Conservation (phyloP, 2,113 vertebrate species). For the Trinectes maculatus region DNA sequence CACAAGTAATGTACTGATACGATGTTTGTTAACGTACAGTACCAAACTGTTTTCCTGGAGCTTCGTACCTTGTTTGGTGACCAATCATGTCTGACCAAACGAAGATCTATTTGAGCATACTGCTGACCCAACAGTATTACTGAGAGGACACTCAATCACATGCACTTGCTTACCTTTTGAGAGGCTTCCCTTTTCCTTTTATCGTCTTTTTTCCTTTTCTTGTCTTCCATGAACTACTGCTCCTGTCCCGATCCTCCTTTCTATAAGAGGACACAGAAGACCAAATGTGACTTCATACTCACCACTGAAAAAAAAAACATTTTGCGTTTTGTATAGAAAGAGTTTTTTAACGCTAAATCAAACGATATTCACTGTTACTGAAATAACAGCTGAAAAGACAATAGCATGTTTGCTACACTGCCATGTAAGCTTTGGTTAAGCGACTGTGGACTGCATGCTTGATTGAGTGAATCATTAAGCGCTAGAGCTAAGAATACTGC, state of each 20-base stretch:
- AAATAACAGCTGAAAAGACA: neutral
- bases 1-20: too few relatives aligned
- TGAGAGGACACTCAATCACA: neutral
- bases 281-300: neutral
- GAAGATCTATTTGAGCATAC: neutral
- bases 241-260: slow-evolving; percentile 96
- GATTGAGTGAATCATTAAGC: slow-evolving; percentile 38
- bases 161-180: slow-evolving; percentile 89
- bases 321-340: neutral
- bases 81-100: neutral
- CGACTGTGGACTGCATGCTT: slow-evolving; percentile 7
- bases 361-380: neutral
- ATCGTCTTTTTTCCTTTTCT: slow-evolving; percentile 99
- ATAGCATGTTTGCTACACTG: neutral
- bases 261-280: slow-evolving; percentile 69
- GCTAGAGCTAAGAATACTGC: slow-evolving; percentile 34
- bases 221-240: slow-evolving; percentile 99
- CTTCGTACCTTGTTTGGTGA: neutral
- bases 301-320: slow-evolving; percentile 1
- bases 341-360: neutral
- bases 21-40: neutral
- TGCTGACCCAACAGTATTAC: neutral
- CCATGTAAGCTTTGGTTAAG: slow-evolving; percentile 13
- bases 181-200: slow-evolving; percentile 99
- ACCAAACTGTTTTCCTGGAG: neutral